A percentile compares a stretch with the other conserved stretches of the same genome.
Conservation (phyloP, 2,113 vertebrate genomes). For the Rhineura floridana region DNA sequence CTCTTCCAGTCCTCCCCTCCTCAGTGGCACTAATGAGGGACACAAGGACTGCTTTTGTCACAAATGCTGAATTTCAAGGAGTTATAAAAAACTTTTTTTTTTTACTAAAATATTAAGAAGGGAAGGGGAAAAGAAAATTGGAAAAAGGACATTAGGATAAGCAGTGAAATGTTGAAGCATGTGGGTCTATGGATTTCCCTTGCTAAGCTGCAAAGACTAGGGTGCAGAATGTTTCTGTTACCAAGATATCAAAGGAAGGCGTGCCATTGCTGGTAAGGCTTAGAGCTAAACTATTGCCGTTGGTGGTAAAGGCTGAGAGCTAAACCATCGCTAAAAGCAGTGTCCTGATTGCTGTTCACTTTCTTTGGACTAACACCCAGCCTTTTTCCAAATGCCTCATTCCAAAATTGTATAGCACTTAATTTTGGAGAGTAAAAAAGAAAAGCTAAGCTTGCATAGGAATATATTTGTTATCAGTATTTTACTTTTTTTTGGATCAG, state of each 20-base stretch:
- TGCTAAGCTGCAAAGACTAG: neutral
- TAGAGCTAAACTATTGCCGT: too few relatives aligned
- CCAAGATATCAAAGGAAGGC: neutral
- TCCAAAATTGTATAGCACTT: slow-evolving; percentile 26
- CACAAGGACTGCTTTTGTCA: neutral
- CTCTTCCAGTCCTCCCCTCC: too few relatives aligned
- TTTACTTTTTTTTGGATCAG: neutral
- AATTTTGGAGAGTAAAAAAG: neutral
- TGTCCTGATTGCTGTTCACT: neutral
- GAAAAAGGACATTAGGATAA: neutral
- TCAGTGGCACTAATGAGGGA: neutral
- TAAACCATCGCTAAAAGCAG: neutral
- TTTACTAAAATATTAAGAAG: too few relatives aligned
- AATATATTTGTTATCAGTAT: neutral
- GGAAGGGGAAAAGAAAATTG: neutral
- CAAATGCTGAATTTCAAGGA: neutral
- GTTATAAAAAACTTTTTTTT: too few relatives aligned
- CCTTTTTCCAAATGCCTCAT: neutral
- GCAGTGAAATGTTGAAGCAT: too few relatives aligned
- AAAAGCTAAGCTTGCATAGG: neutral
- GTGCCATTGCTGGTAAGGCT: neutral
- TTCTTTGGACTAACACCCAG: neutral
- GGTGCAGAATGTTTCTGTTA: neutral
- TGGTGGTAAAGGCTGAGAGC: too few relatives aligned
- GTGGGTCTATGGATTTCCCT: rapidly evolving